These are phyloP conservation scores for Pteropus rufus DNA, from an alignment of 2,797 vertebrate genomes.

Conservation along the genomic window DNA sequence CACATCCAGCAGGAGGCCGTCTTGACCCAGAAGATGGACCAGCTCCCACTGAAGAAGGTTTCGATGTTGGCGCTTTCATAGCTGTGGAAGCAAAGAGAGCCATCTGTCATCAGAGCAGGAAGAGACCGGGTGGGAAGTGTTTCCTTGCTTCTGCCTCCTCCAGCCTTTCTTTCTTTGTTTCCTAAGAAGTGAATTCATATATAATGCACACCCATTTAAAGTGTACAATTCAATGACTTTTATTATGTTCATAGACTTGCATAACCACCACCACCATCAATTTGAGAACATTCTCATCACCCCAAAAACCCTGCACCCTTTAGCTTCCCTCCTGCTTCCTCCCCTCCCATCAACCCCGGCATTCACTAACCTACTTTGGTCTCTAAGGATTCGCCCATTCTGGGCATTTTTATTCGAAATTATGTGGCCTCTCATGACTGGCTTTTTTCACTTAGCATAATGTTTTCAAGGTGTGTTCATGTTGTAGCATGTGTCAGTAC, in stretches of 20 bases:
- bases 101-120: neutral
- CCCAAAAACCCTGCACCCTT: neutral
- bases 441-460: neutral
- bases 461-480: neutral
- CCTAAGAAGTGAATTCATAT: neutral
- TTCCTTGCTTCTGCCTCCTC: neutral
- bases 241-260: neutral
- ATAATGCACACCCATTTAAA: neutral
- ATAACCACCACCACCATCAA: neutral
- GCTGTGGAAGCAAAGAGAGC: constrained; percentile 78
- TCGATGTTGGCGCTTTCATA: constrained; percentile 92
- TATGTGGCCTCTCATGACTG: neutral
- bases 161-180: neutral
- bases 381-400: neutral
- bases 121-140: neutral
- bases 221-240: neutral
- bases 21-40: constrained; percentile 98
- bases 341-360: neutral
- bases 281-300: neutral
- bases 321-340: neutral
- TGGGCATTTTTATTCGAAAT: neutral
- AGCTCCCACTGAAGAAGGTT: constrained; percentile 91
- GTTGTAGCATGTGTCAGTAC: neutral
- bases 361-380: neutral
- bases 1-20: constrained; percentile 97